phyloP scores from a whole-genome alignment of 2,113 vertebrate species.

The Odobenus rosmarus region DNA sequence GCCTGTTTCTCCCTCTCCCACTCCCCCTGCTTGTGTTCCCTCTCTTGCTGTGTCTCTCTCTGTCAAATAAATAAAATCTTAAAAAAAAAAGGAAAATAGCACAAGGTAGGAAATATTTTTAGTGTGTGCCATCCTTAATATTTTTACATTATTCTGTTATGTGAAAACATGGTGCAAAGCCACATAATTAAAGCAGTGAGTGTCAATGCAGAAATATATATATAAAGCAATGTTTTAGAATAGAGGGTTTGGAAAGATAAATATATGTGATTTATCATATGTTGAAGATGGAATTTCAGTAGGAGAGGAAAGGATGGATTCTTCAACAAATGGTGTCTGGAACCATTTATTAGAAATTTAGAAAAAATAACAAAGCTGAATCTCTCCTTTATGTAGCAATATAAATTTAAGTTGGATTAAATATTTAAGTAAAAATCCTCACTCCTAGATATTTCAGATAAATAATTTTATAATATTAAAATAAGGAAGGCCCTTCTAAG shows the following conservation, averaged over 20 bases:
- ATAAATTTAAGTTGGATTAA: constrained; percentile 10
- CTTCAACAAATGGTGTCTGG: neutral
- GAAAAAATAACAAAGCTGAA: neutral
- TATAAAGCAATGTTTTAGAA: neutral
- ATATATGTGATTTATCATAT: neutral
- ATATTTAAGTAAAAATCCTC: neutral
- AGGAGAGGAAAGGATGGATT: neutral
- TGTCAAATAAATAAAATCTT: too few species aligned
- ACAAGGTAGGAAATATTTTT: constrained; percentile 6
- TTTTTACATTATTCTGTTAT: constrained; percentile 25
- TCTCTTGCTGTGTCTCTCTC: too few species aligned
- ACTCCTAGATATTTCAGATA: neutral
- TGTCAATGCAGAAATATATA: neutral
- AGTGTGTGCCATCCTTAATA: neutral
- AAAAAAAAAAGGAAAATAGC: neutral
- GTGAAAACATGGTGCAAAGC: constrained; percentile 5
- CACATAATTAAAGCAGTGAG: neutral
- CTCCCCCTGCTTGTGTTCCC: too few species aligned
- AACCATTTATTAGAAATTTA: neutral
- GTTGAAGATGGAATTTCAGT: neutral
- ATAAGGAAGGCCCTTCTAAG: neutral
- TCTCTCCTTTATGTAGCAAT: neutral
- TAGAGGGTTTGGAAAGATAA: neutral
- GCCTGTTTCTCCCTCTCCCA: too few species aligned
- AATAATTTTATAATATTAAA: constrained; percentile 17